Percentiles rank a stretch among this genome's conserved stretches.
These are phyloP conservation scores for Campaea margaritaria DNA, from an alignment of 2,888 invertebrate genomes.

Conservation along the genomic window DNA sequence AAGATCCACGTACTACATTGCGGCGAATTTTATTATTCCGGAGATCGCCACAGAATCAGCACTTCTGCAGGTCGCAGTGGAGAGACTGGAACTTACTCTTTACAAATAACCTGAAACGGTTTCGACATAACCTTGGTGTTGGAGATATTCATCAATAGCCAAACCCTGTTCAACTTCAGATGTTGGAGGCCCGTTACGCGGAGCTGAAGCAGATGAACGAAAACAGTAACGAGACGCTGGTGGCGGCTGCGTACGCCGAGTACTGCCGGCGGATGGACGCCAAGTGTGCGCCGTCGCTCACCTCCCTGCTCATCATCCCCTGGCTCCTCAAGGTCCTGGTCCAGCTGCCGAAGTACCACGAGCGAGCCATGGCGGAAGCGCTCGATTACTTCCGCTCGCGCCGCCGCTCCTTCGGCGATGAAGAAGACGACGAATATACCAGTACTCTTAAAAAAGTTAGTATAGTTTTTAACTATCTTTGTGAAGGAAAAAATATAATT, in stretches of 20 bases:
- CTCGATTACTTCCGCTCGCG: constrained; percentile 37
- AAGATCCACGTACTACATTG: no score
- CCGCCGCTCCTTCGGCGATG: constrained; percentile 38
- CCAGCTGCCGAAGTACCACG: constrained; percentile 41
- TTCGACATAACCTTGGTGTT: no score
- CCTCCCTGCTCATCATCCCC: constrained; percentile 43
- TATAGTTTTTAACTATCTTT: no score
- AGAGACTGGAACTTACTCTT: no score
- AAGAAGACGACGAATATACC: constrained; percentile 39
- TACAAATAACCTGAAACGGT: no score
- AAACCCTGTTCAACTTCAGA: constrained; percentile 13
- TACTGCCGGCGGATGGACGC: constrained; percentile 84
- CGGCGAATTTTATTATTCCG: no score
- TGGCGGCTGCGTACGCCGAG: constrained; percentile 65
- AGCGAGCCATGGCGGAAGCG: constrained; percentile 28
- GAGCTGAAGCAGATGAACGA: constrained; percentile 20
- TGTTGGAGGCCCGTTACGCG: constrained; percentile 20
- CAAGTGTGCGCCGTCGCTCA: constrained; percentile 42
- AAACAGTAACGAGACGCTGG: constrained; percentile 26
- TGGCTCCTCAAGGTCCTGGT: constrained; percentile 43
- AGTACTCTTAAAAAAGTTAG: constrained; percentile 35
- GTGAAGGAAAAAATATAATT: no score
- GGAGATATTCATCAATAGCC: no score
- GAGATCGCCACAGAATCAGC: no score
- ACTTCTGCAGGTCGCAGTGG: no score